These are phyloP conservation scores for Syrphus vitripennis DNA, from an alignment of 2,888 invertebrate species.

Conservation along the genomic window DNA sequence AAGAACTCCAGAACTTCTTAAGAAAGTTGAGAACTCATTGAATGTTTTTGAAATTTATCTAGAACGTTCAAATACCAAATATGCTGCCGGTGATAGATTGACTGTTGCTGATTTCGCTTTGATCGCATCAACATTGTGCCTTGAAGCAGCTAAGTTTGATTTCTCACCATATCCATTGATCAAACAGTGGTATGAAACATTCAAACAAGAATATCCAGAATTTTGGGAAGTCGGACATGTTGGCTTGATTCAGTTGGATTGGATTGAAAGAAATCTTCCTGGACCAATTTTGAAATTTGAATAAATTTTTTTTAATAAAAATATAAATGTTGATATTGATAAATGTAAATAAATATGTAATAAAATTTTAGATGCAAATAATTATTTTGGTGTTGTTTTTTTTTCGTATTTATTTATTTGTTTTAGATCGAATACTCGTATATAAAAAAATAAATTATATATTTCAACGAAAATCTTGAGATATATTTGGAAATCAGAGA, in stretches of 20 bases:
- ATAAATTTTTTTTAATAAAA: too few species aligned
- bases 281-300: constrained; percentile 81
- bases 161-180: not conserved
- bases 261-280: constrained; percentile 87
- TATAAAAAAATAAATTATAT: too few species aligned
- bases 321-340: too few species aligned
- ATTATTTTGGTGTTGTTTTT: too few species aligned
- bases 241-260: constrained; percentile 86
- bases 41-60: constrained; percentile 86
- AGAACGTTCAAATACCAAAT: constrained; percentile 83
- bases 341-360: too few species aligned
- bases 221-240: constrained; percentile 87
- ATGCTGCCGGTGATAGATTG: constrained; percentile 86
- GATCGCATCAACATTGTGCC: constrained; percentile 84
- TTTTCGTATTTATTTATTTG: too few species aligned
- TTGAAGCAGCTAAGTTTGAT: not conserved
- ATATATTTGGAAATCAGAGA: too few species aligned
- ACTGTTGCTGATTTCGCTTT: constrained; percentile 90
- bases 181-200: not conserved
- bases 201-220: constrained; percentile 80
- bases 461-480: too few species aligned
- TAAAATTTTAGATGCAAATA: not conserved
- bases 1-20: constrained; percentile 85
- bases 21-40: constrained; percentile 86
- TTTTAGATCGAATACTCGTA: too few species aligned